Percentiles rank a stretch among this genome's conserved stretches.
phyloP scores from a whole-genome alignment of 2,888 invertebrate genomes.

The Cantharis lateralis region DNA sequence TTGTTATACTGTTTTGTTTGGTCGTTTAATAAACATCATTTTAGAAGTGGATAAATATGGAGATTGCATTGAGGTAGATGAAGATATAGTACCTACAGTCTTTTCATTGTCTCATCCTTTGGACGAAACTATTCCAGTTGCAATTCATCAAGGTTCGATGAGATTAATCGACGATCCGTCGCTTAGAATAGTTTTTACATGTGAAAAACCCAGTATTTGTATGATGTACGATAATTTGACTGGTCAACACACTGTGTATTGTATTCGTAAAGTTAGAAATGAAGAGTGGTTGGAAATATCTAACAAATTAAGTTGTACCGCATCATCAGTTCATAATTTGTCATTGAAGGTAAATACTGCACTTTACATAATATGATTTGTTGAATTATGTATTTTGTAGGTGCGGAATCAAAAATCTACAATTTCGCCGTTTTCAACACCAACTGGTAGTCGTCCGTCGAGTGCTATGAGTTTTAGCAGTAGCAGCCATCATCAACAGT shows the following conservation, averaged over 20 bases:
- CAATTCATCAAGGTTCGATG: slow-evolving; percentile 68
- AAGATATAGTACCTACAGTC: slow-evolving; percentile 71
- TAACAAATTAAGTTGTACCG: slow-evolving; percentile 41
- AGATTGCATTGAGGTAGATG: slow-evolving; percentile 12
- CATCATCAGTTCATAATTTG: slow-evolving; percentile 37
- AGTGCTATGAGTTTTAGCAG: slow-evolving; percentile 34
- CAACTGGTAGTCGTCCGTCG: slow-evolving; percentile 43
- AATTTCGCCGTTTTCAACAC: slow-evolving; percentile 36
- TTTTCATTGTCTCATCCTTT: slow-evolving; percentile 89
- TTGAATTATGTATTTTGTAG: slow-evolving; percentile 28
- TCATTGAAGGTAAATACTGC: slow-evolving; percentile 34
- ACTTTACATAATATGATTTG: background rate
- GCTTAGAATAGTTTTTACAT: slow-evolving; percentile 73
- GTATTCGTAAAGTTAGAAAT: slow-evolving; percentile 72
- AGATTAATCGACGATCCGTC: slow-evolving; percentile 69
- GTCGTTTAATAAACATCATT: background rate
- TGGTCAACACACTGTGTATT: slow-evolving; percentile 82
- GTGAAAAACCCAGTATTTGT: slow-evolving; percentile 77
- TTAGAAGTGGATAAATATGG: slow-evolving; percentile 4
- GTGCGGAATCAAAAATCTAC: slow-evolving; percentile 42
- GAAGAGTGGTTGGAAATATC: slow-evolving; percentile 64
- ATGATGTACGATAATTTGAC: slow-evolving; percentile 78
- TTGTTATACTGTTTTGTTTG: background rate
- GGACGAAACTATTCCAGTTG: slow-evolving; percentile 87
- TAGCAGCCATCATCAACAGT: slow-evolving; percentile 43